Evolutionary conservation across 2,888 invertebrate species (phyloP), one percentile per base, ranked within the genome.

Genomic region (Parnassius orleans): DNA sequence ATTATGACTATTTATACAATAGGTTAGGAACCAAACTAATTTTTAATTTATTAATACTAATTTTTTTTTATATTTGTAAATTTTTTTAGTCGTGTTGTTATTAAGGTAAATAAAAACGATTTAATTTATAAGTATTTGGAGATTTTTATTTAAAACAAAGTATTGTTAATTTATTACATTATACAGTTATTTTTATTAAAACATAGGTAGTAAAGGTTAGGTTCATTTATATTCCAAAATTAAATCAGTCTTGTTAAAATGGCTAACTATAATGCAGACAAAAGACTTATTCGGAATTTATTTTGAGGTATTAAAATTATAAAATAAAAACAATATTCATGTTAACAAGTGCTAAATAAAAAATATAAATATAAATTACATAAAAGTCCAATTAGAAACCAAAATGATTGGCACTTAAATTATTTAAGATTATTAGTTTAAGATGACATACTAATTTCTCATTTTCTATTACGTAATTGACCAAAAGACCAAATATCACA

Each of bases 201-300:
- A 86, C 84, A 84, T 86, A 88, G 24, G 42, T 84, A 89, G 87
- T 87, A 87, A 84, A 86, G 87, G 88, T 88, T 88, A 90, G 82
- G 87, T 85, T 88, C 84, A 86, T 84, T 87, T 79, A 82, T 78
- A 67, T 66, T 84, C 80, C 87, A 87, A 89, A 90, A 84, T 83
- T 83, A 90, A 89, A 90, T 92, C 92, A 92, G 92, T 92, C 92
- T 92, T 92, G 92, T 92, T 92, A 92, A 86, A 90, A 92, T 90
- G 91, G 90, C 92, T 91, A 87, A 87, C 83, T 83, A 83, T 78
- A 77, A 33, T 79, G 79, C 82, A 81, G 77, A 80, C 79, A 76
- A 82, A 48, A 80, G 80, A 74, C 75, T 80, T 79, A 78, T 74
- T 65, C 79, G 78, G 79, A 84, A 83, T 83, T 80, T 79, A 77